These are phyloP conservation scores for Chrysolina oricalcia DNA, from an alignment of 2,888 invertebrate species.

Conservation along the genomic window DNA sequence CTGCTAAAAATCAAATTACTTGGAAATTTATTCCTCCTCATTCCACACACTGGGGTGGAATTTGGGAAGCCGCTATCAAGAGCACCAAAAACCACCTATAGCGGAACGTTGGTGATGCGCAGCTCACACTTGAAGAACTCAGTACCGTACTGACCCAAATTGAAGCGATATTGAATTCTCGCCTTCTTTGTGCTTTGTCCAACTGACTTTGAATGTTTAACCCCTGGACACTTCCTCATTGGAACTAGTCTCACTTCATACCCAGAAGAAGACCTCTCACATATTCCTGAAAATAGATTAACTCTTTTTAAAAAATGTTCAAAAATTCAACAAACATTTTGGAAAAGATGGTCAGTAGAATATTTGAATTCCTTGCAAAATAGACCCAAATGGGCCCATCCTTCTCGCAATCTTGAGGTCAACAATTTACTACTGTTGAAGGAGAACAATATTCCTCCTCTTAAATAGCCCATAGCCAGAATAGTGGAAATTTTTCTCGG, in stretches of 20 bases:
- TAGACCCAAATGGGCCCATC: background rate
- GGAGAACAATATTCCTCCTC: no score
- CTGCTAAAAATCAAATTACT: background rate
- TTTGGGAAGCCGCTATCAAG: conserved; percentile 17
- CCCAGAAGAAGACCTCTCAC: background rate
- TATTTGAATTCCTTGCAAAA: background rate
- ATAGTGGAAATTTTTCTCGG: background rate
- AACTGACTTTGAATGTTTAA: conserved; percentile 15
- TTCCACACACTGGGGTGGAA: conserved; percentile 25
- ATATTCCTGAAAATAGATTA: background rate
- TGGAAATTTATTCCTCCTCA: conserved; percentile 37
- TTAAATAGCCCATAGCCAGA: background rate
- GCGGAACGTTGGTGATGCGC: background rate
- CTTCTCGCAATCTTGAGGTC: background rate
- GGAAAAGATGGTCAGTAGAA: background rate
- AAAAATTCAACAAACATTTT: background rate
- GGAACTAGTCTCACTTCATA: background rate
- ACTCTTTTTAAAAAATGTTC: background rate
- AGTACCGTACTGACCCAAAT: conserved; percentile 15
- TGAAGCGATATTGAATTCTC: conserved; percentile 11
- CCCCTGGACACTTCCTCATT: conserved; percentile 26
- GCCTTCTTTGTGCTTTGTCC: background rate
- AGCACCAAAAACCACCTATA: background rate
- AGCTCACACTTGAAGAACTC: background rate
- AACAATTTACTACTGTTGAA: background rate